Conservation (phyloP, 2,888 invertebrate species). For the Aelia acuminata region DNA sequence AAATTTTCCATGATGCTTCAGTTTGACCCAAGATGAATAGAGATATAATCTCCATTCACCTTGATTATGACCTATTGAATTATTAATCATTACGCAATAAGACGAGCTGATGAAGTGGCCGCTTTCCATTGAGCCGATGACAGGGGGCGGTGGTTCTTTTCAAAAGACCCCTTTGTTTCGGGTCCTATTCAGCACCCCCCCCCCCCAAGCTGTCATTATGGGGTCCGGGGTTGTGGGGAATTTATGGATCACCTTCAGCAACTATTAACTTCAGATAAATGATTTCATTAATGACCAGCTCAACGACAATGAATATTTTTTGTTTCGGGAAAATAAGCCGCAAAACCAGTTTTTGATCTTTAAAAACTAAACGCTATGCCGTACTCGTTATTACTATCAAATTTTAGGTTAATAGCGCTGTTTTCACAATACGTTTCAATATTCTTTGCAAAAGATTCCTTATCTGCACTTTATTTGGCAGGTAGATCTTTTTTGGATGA, state of each 20-base stretch:
- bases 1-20: too few species aligned
- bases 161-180: slow-evolving; percentile 18
- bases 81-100: not conserved
- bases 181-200: not conserved
- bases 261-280: not conserved
- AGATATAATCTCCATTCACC: too few species aligned
- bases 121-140: not conserved
- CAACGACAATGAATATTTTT: not conserved
- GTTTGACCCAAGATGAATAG: too few species aligned
- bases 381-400: too few species aligned
- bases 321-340: not conserved
- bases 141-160: not conserved
- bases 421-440: too few species aligned
- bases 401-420: too few species aligned
- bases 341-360: not conserved
- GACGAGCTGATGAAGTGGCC: not conserved
- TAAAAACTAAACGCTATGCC: not conserved
- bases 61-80: too few species aligned
- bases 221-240: not conserved
- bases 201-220: not conserved
- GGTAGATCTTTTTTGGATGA: too few species aligned
- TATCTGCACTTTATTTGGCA: too few species aligned
- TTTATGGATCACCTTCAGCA: not conserved
- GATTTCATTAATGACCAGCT: not conserved
- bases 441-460: too few species aligned